Evolutionary conservation across 2,888 invertebrate species (phyloP).

Genomic region (Morinoia aosen): DNA sequence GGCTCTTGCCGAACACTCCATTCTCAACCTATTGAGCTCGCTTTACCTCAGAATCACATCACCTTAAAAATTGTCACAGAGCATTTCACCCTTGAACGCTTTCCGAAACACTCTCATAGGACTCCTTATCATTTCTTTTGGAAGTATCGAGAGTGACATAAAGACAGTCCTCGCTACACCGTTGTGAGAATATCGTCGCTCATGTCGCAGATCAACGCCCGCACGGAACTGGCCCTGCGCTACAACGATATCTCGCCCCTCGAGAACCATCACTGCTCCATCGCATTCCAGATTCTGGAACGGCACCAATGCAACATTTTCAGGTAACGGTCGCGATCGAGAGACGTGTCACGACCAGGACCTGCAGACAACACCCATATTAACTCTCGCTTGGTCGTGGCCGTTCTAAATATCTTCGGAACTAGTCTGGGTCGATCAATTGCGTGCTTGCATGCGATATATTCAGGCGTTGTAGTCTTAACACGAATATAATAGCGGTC

Average conservation of each 20-base stretch:
- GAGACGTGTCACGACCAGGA: background rate
- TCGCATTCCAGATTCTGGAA: conserved; percentile 84
- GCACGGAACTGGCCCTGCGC: conserved; percentile 84
- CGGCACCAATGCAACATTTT: conserved; percentile 86
- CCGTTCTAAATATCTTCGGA: background rate
- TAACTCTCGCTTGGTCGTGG: conserved; percentile 68
- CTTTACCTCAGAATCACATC: background rate
- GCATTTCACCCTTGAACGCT: background rate
- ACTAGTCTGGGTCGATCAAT: background rate
- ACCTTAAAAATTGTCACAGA: background rate
- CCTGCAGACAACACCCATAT: conserved; percentile 71
- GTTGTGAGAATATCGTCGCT: background rate
- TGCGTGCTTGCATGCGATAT: background rate
- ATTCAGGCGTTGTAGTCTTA: background rate
- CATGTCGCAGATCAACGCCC: conserved; percentile 79
- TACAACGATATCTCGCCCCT: conserved; percentile 89
- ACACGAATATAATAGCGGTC: background rate
- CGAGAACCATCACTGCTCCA: conserved; percentile 89
- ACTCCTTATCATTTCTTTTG: background rate
- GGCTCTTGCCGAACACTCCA: no score
- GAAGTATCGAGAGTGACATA: background rate
- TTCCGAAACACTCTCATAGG: background rate
- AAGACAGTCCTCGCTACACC: background rate
- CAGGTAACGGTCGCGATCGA: conserved; percentile 74
- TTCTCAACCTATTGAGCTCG: background rate